A percentile compares a stretch with the other conserved stretches of the same genome.
Conservation (phyloP, 1,140 invertebrate genomes). For the Diuraphis noxia region DNA sequence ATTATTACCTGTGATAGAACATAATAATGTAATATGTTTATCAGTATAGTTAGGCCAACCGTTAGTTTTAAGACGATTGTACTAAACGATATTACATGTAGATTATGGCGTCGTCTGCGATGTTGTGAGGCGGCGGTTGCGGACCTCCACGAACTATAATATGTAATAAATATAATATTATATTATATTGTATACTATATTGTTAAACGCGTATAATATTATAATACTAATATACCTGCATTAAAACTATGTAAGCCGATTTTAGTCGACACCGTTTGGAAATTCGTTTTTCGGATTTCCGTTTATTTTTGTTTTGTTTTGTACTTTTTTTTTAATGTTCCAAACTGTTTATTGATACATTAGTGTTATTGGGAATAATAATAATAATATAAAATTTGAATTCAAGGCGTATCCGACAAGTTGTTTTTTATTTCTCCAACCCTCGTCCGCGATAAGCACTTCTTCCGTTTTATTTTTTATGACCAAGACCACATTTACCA, state of each 20-base stretch:
- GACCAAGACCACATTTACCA: too few relatives aligned
- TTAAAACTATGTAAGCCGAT: background rate
- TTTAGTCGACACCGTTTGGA: slow-evolving; percentile 6
- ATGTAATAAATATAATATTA: background rate
- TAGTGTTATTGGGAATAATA: slow-evolving; percentile 24
- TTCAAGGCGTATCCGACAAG: background rate
- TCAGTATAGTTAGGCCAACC: background rate
- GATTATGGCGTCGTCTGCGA: background rate
- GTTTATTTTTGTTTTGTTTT: background rate
- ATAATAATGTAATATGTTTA: background rate
- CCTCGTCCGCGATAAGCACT: background rate
- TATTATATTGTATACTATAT: background rate
- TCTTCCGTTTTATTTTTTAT: too few relatives aligned
- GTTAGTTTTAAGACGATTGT: background rate
- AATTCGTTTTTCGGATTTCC: slow-evolving; percentile 19
- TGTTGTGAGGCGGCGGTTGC: background rate
- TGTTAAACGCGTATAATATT: slow-evolving; percentile 5
- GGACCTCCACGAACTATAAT: background rate
- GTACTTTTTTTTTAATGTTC: background rate
- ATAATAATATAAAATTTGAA: slow-evolving; percentile 21
- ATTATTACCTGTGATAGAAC: too few relatives aligned
- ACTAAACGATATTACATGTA: too few relatives aligned
- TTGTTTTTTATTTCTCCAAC: background rate
- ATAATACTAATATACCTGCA: background rate
- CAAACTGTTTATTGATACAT: slow-evolving; percentile 27